Evolutionary conservation across 2,797 vertebrate species (phyloP).

Genomic region (Serranus cabrilla): DNA sequence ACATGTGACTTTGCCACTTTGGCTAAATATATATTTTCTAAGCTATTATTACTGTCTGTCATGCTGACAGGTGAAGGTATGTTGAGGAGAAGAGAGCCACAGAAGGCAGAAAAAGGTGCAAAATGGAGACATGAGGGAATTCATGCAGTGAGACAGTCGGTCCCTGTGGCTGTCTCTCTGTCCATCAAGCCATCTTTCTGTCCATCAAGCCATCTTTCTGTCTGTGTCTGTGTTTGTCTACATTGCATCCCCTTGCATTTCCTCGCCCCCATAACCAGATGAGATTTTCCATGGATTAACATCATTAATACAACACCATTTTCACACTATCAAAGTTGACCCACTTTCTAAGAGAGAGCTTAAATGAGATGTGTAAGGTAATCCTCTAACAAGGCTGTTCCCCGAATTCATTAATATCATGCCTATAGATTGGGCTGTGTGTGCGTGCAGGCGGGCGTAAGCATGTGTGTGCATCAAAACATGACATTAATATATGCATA

Average conservation of each 20-base stretch:
- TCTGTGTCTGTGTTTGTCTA: conserved; percentile 44
- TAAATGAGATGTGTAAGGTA: conserved; percentile 72
- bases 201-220: conserved; percentile 50
- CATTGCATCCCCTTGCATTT: conserved; percentile 28
- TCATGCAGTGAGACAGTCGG: conserved; percentile 52
- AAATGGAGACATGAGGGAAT: conserved; percentile 67
- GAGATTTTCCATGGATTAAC: conserved; percentile 73
- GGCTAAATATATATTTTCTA: conserved; percentile 76
- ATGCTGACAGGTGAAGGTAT: conserved; percentile 75
- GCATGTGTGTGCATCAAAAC: conserved; percentile 1
- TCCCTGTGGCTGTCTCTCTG: conserved; percentile 52
- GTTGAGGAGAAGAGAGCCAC: conserved; percentile 52
- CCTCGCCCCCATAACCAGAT: conserved; percentile 44
- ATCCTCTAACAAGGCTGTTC: conserved; percentile 69
- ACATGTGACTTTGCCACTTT: conserved; percentile 73
- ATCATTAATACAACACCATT: conserved; percentile 69
- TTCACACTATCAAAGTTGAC: conserved; percentile 73
- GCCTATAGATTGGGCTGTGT: conserved; percentile 32
- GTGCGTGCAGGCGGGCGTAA: not conserved
- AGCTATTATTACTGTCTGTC: conserved; percentile 74
- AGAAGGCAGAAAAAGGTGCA: conserved; percentile 62
- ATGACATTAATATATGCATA: conserved; percentile 6
- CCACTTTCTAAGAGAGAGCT: conserved; percentile 67
- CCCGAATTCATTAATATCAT: conserved; percentile 65
- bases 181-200: conserved; percentile 52